These are phyloP conservation scores for Thumatha senex DNA, from an alignment of 2,888 invertebrate species.

Conservation along the genomic window DNA sequence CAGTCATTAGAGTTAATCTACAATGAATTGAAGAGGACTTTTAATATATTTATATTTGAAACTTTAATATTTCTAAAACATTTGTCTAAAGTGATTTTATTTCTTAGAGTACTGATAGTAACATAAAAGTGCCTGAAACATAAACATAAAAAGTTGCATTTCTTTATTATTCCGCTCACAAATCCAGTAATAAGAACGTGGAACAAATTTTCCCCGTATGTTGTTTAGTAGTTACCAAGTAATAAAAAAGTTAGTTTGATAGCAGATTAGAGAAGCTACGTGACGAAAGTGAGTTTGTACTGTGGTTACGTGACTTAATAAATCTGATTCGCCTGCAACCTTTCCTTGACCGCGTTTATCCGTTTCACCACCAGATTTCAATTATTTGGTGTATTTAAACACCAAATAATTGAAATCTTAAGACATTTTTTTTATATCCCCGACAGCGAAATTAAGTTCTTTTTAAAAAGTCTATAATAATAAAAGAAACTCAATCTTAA, in stretches of 20 bases:
- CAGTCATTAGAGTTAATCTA: conserved; percentile 35
- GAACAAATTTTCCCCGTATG: conserved; percentile 49
- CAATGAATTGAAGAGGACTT: conserved; percentile 25
- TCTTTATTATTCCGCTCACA: conserved; percentile 1
- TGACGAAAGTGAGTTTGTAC: conserved; percentile 52
- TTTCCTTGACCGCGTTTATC: no score
- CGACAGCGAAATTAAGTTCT: no score
- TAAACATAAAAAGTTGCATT: background rate
- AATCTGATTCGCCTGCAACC: conserved; percentile 45
- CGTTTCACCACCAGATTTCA: no score
- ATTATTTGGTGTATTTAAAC: no score
- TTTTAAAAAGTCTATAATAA: no score
- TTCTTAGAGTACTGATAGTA: no score
- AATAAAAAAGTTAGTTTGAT: conserved; percentile 75
- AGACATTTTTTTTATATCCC: no score
- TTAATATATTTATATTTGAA: background rate
- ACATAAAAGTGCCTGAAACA: no score
- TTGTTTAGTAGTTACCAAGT: conserved; percentile 72
- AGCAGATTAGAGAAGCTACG: conserved; percentile 69
- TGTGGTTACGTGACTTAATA: conserved; percentile 70
- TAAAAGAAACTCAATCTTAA: no score
- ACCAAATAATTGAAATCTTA: no score
- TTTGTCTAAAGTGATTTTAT: no score
- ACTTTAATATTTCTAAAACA: no score
- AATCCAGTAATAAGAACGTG: conserved; percentile 20